phyloP scores from a whole-genome alignment of 92 coral and sea anemone species.

The Umimayanthus kanabou region DNA sequence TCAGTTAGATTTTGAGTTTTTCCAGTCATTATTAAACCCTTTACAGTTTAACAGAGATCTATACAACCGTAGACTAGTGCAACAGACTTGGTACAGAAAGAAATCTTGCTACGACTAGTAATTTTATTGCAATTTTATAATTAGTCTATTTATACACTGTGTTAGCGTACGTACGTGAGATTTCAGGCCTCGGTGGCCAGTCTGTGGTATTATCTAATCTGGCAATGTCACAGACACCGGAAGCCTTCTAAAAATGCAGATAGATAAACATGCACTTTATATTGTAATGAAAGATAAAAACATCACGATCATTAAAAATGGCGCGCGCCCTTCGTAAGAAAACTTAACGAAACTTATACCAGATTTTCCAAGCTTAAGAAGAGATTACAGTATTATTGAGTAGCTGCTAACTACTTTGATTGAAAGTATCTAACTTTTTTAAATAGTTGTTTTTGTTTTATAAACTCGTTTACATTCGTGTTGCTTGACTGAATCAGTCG shows the following conservation, averaged over 20 bases:
- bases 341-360: too few species aligned
- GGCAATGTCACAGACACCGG: conserved; percentile 28
- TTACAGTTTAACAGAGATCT: too few species aligned
- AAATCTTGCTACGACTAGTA: background rate
- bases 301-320: background rate
- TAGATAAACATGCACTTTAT: conserved; percentile 16
- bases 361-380: too few species aligned
- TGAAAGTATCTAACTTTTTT: too few species aligned
- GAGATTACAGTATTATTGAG: too few species aligned
- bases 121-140: background rate
- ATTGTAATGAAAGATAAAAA: background rate
- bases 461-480: too few species aligned
- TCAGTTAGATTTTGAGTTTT: too few species aligned
- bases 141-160: background rate
- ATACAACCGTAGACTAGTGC: background rate
- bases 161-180: conserved; percentile 2
- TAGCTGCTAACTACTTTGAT: too few species aligned
- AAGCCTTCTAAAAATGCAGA: conserved; percentile 16
- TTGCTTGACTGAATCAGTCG: too few species aligned
- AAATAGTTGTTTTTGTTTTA: too few species aligned
- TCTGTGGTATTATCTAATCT: conserved; percentile 9
- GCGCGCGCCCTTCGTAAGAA: too few species aligned
- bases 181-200: background rate
- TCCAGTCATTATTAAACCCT: too few species aligned
- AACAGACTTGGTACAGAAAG: background rate